Evolutionary conservation across 1,140 invertebrate genomes (phyloP).

Genomic region (Sinonovacula constricta): DNA sequence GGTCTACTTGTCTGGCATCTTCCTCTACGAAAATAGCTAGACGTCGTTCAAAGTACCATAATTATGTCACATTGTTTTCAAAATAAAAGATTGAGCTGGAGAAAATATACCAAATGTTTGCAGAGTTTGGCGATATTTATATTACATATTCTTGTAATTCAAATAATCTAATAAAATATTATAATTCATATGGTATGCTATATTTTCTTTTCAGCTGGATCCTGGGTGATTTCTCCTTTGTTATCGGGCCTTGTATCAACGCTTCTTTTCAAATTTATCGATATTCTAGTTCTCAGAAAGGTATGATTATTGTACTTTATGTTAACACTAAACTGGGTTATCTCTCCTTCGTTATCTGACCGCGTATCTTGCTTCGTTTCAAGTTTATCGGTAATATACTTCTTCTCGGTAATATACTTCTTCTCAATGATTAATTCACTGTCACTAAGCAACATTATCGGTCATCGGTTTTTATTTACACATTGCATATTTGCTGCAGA

Average conservation of each 20-base stretch:
- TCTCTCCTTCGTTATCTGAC: no score
- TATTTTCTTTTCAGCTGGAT: constrained; percentile 84
- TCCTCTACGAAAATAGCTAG: no score
- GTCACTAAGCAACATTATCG: neutral
- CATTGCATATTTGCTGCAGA: no score
- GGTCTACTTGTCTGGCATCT: no score
- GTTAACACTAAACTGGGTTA: neutral
- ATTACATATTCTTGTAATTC: neutral
- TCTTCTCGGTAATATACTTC: neutral
- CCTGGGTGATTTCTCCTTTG: constrained; percentile 98
- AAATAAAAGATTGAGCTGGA: no score
- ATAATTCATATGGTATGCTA: neutral
- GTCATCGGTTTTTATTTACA: neutral
- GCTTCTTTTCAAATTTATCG: constrained; percentile 88
- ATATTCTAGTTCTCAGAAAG: constrained; percentile 88
- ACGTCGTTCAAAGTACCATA: neutral
- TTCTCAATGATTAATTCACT: neutral
- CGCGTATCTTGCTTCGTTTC: no score
- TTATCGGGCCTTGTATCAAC: constrained; percentile 94
- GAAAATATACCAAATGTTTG: no score
- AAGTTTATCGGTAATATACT: neutral
- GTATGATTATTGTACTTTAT: constrained; percentile 64
- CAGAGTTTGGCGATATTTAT: neutral
- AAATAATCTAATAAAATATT: neutral
- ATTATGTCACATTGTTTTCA: neutral